These are phyloP conservation scores for Phenganax stokvisi DNA, from an alignment of 92 coral and sea anemone species.

Conservation along the genomic window DNA sequence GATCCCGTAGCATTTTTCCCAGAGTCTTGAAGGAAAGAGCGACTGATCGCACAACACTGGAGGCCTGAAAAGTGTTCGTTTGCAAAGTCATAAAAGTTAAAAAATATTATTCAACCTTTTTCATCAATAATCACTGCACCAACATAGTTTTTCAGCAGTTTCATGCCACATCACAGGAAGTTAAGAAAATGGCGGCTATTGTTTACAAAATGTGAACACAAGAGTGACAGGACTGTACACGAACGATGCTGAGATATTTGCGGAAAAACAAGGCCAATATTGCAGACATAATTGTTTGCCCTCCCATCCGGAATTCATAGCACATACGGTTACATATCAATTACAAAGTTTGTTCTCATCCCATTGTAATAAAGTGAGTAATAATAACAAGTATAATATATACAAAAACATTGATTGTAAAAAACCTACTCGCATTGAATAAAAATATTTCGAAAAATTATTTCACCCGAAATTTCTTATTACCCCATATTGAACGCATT, in stretches of 20 bases:
- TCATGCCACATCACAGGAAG: neutral
- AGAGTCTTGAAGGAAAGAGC: slow-evolving; percentile 89
- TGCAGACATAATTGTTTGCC: slow-evolving; percentile 6
- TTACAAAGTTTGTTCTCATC: neutral
- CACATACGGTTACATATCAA: neutral
- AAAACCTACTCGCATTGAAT: no score
- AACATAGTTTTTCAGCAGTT: neutral
- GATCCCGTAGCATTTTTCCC: slow-evolving; percentile 79
- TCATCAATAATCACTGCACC: neutral
- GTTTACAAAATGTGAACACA: neutral
- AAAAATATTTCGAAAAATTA: no score
- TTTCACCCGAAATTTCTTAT: no score
- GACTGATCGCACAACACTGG: slow-evolving; percentile 89
- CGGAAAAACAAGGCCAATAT: neutral
- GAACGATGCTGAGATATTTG: neutral
- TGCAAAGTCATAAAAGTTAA: neutral
- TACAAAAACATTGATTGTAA: neutral
- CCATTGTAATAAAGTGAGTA: neutral
- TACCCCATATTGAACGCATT: no score
- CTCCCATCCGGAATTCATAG: neutral
- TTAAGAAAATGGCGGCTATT: slow-evolving; percentile 12
- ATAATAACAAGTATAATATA: neutral
- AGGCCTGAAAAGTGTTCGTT: slow-evolving; percentile 53
- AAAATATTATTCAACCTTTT: neutral
- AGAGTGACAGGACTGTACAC: neutral